A percentile compares a stretch with the other conserved stretches of the same genome.
Conservation (phyloP, 2,888 invertebrate genomes). For the Julus scandinavius region DNA sequence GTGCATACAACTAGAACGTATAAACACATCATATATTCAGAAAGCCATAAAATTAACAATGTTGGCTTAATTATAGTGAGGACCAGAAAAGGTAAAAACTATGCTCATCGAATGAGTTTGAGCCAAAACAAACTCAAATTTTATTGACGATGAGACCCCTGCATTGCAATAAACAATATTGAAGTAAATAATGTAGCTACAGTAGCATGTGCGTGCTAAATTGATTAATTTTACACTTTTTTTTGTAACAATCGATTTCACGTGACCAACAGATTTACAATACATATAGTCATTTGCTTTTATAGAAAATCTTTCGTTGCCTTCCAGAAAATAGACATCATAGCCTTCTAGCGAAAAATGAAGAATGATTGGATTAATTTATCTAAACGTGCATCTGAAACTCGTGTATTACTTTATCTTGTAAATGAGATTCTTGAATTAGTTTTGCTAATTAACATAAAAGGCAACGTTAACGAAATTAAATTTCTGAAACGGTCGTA, state of each 20-base stretch:
- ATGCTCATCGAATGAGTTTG: neutral
- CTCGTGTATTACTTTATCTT: neutral
- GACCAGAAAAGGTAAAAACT: neutral
- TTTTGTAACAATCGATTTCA: too few relatives aligned
- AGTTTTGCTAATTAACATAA: slow-evolving; percentile 3
- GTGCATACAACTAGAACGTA: neutral
- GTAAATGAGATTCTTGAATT: neutral
- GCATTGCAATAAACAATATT: too few relatives aligned
- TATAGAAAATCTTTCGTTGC: too few relatives aligned
- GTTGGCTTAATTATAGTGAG: neutral
- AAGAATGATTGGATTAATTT: neutral
- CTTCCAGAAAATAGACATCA: too few relatives aligned
- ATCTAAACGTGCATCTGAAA: neutral
- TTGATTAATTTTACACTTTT: too few relatives aligned
- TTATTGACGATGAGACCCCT: neutral
- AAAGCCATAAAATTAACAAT: neutral
- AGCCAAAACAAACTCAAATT: neutral
- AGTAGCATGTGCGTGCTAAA: too few relatives aligned
- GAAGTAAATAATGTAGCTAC: too few relatives aligned
- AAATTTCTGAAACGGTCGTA: neutral
- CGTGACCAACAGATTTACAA: too few relatives aligned
- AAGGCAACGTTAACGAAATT: neutral
- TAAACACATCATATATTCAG: neutral
- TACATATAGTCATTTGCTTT: too few relatives aligned
- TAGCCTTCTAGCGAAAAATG: too few relatives aligned